Percentiles rank a stretch among this genome's conserved stretches.
Evolutionary conservation across 2,888 invertebrate genomes (phyloP).

Genomic region (Hypercompe scribonia): DNA sequence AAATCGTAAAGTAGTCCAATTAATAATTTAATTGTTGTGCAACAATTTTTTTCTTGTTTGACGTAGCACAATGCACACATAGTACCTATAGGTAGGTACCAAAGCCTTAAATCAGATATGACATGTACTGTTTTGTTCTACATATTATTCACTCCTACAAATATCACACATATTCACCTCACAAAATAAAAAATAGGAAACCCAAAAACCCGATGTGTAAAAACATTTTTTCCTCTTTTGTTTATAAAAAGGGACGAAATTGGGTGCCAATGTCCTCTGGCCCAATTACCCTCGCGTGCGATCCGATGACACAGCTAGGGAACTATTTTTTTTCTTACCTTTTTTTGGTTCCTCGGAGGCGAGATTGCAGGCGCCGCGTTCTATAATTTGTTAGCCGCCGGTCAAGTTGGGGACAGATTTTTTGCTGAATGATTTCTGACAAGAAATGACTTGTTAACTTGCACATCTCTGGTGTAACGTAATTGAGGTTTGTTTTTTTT

Average conservation of each 20-base stretch:
- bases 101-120: neutral
- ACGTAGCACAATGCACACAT: neutral
- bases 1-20: too few species aligned
- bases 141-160: neutral
- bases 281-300: slow-evolving; percentile 68
- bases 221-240: slow-evolving; percentile 49
- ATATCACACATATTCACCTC: slow-evolving; percentile 8
- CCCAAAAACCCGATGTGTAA: slow-evolving; percentile 25
- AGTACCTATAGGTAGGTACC: neutral
- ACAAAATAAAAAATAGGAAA: slow-evolving; percentile 23
- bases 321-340: slow-evolving; percentile 63
- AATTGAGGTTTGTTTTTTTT: slow-evolving; percentile 34
- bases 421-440: slow-evolving; percentile 58
- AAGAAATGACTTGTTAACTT: slow-evolving; percentile 62
- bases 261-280: slow-evolving; percentile 62
- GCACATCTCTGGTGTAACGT: slow-evolving; percentile 49
- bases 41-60: neutral
- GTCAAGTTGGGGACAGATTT: slow-evolving; percentile 57
- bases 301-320: slow-evolving; percentile 73
- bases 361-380: slow-evolving; percentile 73
- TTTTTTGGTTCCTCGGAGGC: slow-evolving; percentile 59
- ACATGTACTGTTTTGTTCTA: neutral
- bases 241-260: slow-evolving; percentile 54
- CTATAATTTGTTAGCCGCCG: slow-evolving; percentile 77
- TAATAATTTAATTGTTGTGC: too few species aligned